Evolutionary conservation across 2,113 vertebrate genomes (phyloP), one percentile per base, ranked within the genome.

Genomic region (Ovis aries): DNA sequence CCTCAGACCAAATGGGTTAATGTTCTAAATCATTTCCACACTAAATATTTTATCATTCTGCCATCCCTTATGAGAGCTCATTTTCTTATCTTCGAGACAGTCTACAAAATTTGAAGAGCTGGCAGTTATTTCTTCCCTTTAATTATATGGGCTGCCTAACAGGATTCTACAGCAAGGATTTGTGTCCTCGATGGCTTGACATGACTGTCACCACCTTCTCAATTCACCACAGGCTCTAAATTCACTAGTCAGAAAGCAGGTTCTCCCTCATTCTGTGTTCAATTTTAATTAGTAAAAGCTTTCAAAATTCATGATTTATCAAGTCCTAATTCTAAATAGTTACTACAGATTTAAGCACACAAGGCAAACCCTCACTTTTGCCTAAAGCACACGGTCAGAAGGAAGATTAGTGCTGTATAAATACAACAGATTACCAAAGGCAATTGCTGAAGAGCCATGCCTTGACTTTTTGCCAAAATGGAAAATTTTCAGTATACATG

Each of bases 401-500:
- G 45, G 19, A 27, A 88, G 4, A 31, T 8, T 14, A 6, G 36
- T 93, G 7, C 87, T 90, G 9, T 88, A 85, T 96, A 62, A 27
- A 62, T 33, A 86, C 82, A 92, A 67, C 50, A 94, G n/a, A 74
- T 40, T 31, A 60, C 19, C 50, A 62, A 40, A 45, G 17, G 6
- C 27, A 25, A 2, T 45, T 16, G 3, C 45, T 90, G 50, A n/a
- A 62, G 89, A 91, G 29, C 7, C 13, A 36, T 12, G 15, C 53
- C n/a, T 88, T 78, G 36, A 55, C 12, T 91, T 95, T 93, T 96
- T 62, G 95, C 53, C 60, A 84, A 19, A 67, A 98, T 98, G 98
- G 74, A 90, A 84, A 97, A 86, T 96, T 97, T 97, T 92, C 53
- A 43, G 31, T 91, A 81, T 7, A 52, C 0, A 5, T 55, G 29